These are phyloP conservation scores for Zapornia atra DNA, from an alignment of 2,113 vertebrate genomes.

Conservation along the genomic window DNA sequence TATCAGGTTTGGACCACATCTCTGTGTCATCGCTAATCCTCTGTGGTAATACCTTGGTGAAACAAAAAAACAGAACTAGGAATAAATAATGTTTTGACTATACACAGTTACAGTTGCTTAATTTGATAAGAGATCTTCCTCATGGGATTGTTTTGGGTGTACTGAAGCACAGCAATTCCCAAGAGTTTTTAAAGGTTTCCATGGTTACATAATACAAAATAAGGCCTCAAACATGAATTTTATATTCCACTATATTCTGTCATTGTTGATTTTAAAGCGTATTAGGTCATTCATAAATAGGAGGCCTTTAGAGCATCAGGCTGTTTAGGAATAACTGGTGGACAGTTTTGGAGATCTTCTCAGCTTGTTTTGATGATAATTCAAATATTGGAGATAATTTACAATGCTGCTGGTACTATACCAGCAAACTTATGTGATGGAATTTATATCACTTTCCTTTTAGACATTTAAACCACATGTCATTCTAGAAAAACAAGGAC, in stretches of 20 bases:
- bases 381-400: constrained; percentile 32
- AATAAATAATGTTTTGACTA: neutral
- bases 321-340: neutral
- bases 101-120: neutral
- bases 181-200: neutral
- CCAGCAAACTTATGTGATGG: constrained; percentile 13
- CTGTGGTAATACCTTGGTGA: neutral
- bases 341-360: neutral
- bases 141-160: neutral
- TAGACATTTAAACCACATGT: constrained; percentile 68
- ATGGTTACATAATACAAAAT: neutral
- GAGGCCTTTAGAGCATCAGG: neutral
- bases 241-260: neutral
- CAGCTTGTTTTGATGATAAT: neutral
- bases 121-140: neutral
- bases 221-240: neutral
- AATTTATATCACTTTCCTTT: constrained; percentile 64
- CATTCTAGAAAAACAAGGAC: constrained; percentile 49
- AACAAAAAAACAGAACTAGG: neutral
- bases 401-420: constrained; percentile 1
- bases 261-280: neutral
- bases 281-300: neutral
- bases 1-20: neutral
- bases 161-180: neutral
- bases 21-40: neutral